Evolutionary conservation across 1,140 invertebrate species (phyloP).

Genomic region (Cyrtorhinus lividipennis): DNA sequence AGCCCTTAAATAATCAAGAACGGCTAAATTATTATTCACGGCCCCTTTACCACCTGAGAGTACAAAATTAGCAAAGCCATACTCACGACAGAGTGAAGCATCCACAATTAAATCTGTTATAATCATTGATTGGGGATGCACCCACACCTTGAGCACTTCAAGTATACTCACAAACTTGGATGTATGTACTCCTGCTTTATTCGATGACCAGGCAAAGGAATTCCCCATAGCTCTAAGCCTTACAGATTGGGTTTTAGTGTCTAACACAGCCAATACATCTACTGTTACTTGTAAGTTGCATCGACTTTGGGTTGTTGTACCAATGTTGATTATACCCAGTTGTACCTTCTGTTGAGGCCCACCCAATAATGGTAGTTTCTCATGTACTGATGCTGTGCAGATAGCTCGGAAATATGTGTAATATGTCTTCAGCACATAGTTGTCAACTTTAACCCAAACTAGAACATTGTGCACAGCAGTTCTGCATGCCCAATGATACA

Average conservation of each 20-base stretch:
- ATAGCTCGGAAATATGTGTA: conserved; percentile 61
- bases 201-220: neutral
- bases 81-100: neutral
- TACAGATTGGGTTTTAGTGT: conserved; percentile 54
- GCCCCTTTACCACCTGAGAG: conserved; percentile 40
- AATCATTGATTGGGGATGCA: neutral
- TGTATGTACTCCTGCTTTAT: neutral
- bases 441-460: conserved; percentile 73
- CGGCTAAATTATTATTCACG: conserved; percentile 41
- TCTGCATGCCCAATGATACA: conserved; percentile 82
- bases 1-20: conserved; percentile 73
- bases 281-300: conserved; percentile 71
- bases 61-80: conserved; percentile 43
- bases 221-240: conserved; percentile 60
- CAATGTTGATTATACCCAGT: conserved; percentile 76
- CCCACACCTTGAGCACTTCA: neutral
- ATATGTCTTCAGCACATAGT: conserved; percentile 57
- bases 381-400: conserved; percentile 61
- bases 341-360: conserved; percentile 49
- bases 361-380: conserved; percentile 53
- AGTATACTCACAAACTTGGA: neutral
- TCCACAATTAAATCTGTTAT: neutral
- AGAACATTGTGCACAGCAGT: conserved; percentile 74
- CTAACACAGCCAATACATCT: conserved; percentile 72
- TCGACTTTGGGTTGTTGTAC: conserved; percentile 70